Evolutionary conservation across 1,140 invertebrate genomes (phyloP).

Genomic region (Orussus abietinus): DNA sequence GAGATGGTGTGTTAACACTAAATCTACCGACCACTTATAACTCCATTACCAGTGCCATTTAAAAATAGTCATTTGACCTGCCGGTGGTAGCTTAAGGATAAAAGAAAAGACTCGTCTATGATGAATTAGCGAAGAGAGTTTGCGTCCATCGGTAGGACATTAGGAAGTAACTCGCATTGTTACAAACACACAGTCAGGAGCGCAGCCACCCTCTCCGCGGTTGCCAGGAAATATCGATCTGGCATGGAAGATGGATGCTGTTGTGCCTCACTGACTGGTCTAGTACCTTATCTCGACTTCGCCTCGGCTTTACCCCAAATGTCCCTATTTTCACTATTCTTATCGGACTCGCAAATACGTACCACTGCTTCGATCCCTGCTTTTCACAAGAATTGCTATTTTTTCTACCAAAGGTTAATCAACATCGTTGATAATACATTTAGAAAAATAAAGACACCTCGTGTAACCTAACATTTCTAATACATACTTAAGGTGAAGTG

Average conservation of each 20-base stretch:
- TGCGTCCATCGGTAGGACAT: slow-evolving; percentile 29
- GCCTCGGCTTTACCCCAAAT: slow-evolving; percentile 22
- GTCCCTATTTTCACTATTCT: slow-evolving; percentile 25
- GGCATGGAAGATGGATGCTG: slow-evolving; percentile 29
- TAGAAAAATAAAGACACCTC: too few species aligned
- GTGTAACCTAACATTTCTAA: slow-evolving; percentile 1
- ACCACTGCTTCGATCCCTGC: not conserved
- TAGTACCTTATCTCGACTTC: slow-evolving; percentile 29
- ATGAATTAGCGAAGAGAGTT: too few species aligned
- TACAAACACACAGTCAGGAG: slow-evolving; percentile 34
- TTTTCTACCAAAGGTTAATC: not conserved
- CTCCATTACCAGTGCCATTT: too few species aligned
- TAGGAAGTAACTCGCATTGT: slow-evolving; percentile 36
- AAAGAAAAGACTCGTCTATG: too few species aligned
- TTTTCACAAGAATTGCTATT: not conserved
- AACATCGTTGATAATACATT: too few species aligned
- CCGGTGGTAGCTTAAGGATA: too few species aligned
- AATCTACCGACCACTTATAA: too few species aligned
- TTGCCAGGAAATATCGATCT: slow-evolving; percentile 47
- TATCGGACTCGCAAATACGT: not conserved
- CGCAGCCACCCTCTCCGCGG: slow-evolving; percentile 36
- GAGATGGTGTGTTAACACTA: too few species aligned
- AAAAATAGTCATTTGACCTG: too few species aligned
- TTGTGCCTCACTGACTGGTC: slow-evolving; percentile 22
- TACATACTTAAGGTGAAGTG: not conserved